Evolutionary conservation across 2,888 invertebrate genomes (phyloP), one percentile per base, ranked within the genome.

Genomic region (Autographa gamma): DNA sequence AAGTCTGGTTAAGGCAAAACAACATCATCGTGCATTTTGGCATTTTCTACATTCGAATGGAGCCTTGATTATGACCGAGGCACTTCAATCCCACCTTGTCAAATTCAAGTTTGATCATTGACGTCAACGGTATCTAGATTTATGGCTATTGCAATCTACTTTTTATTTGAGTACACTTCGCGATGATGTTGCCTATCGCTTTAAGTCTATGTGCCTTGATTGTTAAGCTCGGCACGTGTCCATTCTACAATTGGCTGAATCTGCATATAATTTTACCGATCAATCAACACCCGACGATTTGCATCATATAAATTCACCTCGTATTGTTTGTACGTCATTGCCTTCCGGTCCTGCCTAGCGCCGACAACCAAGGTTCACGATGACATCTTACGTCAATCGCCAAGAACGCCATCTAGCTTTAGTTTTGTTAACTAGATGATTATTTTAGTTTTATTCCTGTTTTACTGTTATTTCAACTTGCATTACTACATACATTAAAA

Each of bases 291-390:
- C 81, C 72, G 71, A 75, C 74, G 69, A 85, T 89, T 88, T 80
- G 87, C 82, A 85, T 87, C 84, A 81, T 85, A 85, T 84, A 79
- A 84, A 87, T 88, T 86, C 85, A 83, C 88, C 87, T 88, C 85
- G 87, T 87, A 80, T 84, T 85, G 77, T 84, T 73, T 71, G 81
- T 81, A 82, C 89, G 88, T 90, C 88, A 88, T 80, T 80, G 80
- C 85, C 86, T 91, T 90, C 90, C 90, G 90, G 88, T 84, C 79
- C 80, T 73, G 74, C 69, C 69, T 73, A 82, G 76, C 73, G 84
- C 81, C 81, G 84, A 77, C 84, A 84, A 66, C 73, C 86, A 85
- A 89, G 87, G 87, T 84, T 80, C 79, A 63, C 73, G 77, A 77
- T 81, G 84, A 81, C 71, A 80, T 76, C 72, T 78, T 81, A 73